phyloP scores from a whole-genome alignment of 2,113 vertebrate species.

The Callorhinus ursinus region DNA sequence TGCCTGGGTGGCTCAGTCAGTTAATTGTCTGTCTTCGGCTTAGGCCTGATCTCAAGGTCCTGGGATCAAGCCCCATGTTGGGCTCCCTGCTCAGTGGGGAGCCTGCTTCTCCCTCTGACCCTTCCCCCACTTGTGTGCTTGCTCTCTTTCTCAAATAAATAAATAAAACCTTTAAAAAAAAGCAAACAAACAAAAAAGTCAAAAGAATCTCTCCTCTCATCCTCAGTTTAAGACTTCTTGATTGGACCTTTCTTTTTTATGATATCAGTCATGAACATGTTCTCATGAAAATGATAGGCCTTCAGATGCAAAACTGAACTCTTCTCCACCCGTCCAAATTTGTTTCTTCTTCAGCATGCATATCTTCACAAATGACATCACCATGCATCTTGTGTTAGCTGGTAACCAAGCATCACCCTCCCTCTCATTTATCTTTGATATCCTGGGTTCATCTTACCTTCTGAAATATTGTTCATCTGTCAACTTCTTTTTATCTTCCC shows the following conservation, averaged over 20 bases:
- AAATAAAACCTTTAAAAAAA: too few relatives aligned
- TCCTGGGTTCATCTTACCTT: neutral
- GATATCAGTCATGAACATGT: neutral
- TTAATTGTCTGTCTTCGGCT: too few relatives aligned
- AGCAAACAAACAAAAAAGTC: neutral
- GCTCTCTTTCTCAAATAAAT: neutral
- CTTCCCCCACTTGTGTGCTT: neutral
- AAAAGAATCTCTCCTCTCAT: neutral
- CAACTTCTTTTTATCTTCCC: neutral
- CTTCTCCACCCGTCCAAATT: neutral
- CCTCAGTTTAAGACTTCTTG: neutral
- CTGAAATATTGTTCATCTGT: neutral
- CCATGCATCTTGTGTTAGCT: neutral
- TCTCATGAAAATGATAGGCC: neutral
- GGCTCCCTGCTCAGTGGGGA: neutral
- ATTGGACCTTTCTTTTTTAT: neutral
- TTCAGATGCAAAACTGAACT: neutral
- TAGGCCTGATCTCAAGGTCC: too few relatives aligned
- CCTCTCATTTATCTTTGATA: neutral
- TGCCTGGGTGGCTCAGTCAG: too few relatives aligned
- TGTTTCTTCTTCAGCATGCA: neutral
- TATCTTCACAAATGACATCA: neutral
- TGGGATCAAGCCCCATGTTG: too few relatives aligned
- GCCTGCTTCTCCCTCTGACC: neutral
- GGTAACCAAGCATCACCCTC: neutral